phyloP scores from a whole-genome alignment of 2,797 vertebrate species.

The Pseudocheirus occidentalis region DNA sequence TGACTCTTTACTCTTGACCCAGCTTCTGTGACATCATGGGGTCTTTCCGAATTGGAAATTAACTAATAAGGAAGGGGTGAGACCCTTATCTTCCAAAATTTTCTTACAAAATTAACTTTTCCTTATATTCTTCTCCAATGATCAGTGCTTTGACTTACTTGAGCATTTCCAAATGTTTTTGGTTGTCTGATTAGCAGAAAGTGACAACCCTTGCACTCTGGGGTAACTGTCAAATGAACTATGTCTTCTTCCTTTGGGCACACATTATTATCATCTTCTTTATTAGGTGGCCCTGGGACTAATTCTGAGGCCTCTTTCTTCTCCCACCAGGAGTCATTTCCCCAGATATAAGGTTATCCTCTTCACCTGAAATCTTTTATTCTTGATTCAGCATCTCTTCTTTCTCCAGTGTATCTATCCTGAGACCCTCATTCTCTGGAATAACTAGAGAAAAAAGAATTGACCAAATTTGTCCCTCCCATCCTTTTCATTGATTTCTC shows the following conservation, averaged over 20 bases:
- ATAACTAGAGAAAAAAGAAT: slow-evolving; percentile 9
- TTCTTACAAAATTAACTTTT: neutral
- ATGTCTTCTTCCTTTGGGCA: slow-evolving; percentile 54
- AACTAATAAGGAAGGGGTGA: neutral
- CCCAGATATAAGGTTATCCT: neutral
- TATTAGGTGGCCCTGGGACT: slow-evolving; percentile 67
- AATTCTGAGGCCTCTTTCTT: slow-evolving; percentile 28
- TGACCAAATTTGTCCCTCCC: accelerated
- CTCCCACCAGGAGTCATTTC: neutral
- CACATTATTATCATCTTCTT: neutral
- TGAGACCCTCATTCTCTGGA: neutral
- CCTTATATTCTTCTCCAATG: neutral
- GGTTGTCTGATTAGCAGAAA: neutral
- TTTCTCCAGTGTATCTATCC: neutral
- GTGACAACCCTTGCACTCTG: neutral
- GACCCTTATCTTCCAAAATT: neutral
- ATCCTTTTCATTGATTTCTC: neutral
- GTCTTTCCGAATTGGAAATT: neutral
- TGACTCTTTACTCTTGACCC: neutral
- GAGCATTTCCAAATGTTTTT: accelerated
- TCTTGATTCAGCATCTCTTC: slow-evolving; percentile 73
- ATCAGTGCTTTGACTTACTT: slow-evolving; percentile 19
- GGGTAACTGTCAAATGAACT: neutral
- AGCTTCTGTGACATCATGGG: neutral
- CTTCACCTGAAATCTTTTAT: slow-evolving; percentile 66